Base-by-base conservation (phyloP, 2,113 vertebrate species). In the Vulpes ferrilata region DNA sequence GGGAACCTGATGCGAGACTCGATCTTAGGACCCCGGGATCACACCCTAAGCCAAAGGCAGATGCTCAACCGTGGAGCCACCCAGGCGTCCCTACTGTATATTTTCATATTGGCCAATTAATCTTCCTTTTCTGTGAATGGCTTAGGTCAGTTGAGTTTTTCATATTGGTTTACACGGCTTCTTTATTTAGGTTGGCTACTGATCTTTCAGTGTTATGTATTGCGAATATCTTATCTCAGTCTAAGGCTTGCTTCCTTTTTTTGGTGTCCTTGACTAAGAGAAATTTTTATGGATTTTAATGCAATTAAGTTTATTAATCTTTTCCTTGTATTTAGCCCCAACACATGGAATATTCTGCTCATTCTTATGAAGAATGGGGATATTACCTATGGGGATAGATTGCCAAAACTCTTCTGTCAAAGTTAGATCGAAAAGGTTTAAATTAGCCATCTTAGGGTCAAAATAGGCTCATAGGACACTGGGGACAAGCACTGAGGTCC, bases 241-340 rank as follows among this genome's bases (percentile, higher is more conserved):
- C 23, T 69, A 17, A 79, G 69, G 9, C 9, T 69, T 92, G 35
- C 15, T 35, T 71, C 65, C 10, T 53, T 62, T 20, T 86, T 87
- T 25, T 27, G 13, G 20, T 43, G 62, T 71, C n/a, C 81, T 95
- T 94, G 81, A 96, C 25, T 94, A 82, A 83, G 25, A n/a, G 27
- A 76, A 55, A 25, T 35, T 64, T 93, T 88, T 80, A 48, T 32
- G 32, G 79, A 90, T 85, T 95, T 86, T 81, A 80, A 51, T 80
- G 35, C 71, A 65, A 88, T 51, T 78, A 71, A 19, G n/a, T 82
- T 51, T 27, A 51, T 79, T 67, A 64, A 1, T 51, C 1, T 87
- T 87, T 93, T 73, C 25, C 92, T 94, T 90, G 12, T 51, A 27
- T 71, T 82, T 87, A 90, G 23, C 76, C 11, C 48, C 35, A 60